Evolutionary conservation across 1,140 invertebrate genomes (phyloP).

Genomic region (Campoletis sonorensis): DNA sequence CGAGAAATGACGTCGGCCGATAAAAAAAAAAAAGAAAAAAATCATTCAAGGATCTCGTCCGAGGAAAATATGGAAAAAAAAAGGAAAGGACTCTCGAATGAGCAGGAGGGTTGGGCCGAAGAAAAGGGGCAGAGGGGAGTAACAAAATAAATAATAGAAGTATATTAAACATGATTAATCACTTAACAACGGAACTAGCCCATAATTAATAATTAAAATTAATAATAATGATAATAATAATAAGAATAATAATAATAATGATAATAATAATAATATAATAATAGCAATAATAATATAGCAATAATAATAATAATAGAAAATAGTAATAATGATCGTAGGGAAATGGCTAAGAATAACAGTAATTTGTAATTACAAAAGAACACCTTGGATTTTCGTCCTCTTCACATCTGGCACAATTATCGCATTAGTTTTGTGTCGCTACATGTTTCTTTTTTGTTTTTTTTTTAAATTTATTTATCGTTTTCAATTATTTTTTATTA

Average conservation of each 20-base stretch:
- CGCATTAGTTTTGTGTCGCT: slow-evolving; percentile 37
- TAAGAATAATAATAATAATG: slow-evolving; percentile 58
- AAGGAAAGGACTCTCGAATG: not conserved
- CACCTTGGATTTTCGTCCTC: slow-evolving; percentile 48
- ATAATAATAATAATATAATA: slow-evolving; percentile 25
- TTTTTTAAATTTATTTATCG: not conserved
- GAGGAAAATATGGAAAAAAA: not conserved
- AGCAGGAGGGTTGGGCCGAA: slow-evolving; percentile 34
- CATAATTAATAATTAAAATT: slow-evolving; percentile 67
- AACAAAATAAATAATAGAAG: slow-evolving; percentile 78
- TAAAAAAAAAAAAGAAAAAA: slow-evolving; percentile 33
- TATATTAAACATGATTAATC: slow-evolving; percentile 76
- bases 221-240: slow-evolving; percentile 46
- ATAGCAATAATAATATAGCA: slow-evolving; percentile 55
- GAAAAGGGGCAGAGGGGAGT: slow-evolving; percentile 54
- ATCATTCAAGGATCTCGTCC: not conserved
- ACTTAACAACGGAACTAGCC: slow-evolving; percentile 75
- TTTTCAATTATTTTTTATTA: too few relatives aligned
- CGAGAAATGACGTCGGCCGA: slow-evolving; percentile 1
- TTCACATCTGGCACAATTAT: slow-evolving; percentile 61
- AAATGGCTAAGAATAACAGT: slow-evolving; percentile 62
- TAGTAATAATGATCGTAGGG: slow-evolving; percentile 24
- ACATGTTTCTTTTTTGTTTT: slow-evolving; percentile 29
- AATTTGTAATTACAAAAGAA: slow-evolving; percentile 70
- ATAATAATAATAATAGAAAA: slow-evolving; percentile 46